Percentiles rank a stretch among this genome's conserved stretches.
phyloP scores from a whole-genome alignment of 2,888 invertebrate genomes.

The Liodrosophila aerea region DNA sequence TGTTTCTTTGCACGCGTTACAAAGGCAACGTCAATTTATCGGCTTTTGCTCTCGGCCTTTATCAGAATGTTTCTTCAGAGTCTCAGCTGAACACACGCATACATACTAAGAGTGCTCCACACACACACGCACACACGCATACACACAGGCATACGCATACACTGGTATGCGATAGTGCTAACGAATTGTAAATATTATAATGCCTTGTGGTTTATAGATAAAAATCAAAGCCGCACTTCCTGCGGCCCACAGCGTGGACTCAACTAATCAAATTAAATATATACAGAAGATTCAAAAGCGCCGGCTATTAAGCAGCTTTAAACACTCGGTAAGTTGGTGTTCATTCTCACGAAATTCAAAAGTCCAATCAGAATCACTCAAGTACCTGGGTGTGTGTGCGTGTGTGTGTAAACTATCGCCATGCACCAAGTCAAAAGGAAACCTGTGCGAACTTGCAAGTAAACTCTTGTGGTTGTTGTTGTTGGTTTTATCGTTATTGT shows the following conservation, averaged over 20 bases:
- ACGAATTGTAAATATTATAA: conserved; percentile 25
- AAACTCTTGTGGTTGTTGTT: conserved; percentile 2
- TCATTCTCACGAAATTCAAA: neutral
- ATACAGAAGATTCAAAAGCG: conserved; percentile 22
- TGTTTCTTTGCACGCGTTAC: conserved; percentile 55
- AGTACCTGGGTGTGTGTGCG: too few species aligned
- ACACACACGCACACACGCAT: neutral
- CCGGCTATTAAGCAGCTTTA: conserved; percentile 18
- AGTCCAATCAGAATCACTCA: conserved; percentile 31
- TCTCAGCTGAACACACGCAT: conserved; percentile 1
- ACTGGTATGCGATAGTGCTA: conserved; percentile 13
- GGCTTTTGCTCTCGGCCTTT: conserved; percentile 33
- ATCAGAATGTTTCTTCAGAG: conserved; percentile 31
- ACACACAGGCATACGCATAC: conserved; percentile 5
- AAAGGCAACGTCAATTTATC: conserved; percentile 39
- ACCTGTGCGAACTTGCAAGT: conserved; percentile 29
- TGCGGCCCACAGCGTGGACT: conserved; percentile 39
- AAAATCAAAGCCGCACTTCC: conserved; percentile 40
- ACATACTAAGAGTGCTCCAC: neutral
- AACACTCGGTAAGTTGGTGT: conserved; percentile 42
- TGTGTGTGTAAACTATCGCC: too few species aligned
- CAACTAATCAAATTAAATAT: conserved; percentile 8
- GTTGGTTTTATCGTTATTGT: conserved; percentile 17
- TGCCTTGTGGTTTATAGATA: conserved; percentile 40
- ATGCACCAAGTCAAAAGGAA: conserved; percentile 8